These are phyloP conservation scores for Elephas maximus DNA, from an alignment of 2,113 vertebrate genomes.

Conservation along the genomic window DNA sequence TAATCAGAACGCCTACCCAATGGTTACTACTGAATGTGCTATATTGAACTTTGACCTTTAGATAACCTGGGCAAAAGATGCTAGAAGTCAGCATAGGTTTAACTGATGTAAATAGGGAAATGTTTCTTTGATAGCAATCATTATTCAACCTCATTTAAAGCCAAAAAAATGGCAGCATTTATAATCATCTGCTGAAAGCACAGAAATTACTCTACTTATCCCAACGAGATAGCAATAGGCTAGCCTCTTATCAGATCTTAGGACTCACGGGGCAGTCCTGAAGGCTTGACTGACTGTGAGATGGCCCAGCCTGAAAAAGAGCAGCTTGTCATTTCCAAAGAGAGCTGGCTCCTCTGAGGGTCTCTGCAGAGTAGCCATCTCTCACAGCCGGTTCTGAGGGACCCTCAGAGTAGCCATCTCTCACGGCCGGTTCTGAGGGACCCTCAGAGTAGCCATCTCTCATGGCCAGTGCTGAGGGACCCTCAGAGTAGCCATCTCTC, in stretches of 20 bases:
- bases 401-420: no score
- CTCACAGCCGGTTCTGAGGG: not conserved
- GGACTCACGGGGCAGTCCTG: not conserved
- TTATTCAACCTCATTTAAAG: constrained; percentile 60
- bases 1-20: not conserved
- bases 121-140: constrained; percentile 63
- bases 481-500: no score
- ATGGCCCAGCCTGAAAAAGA: not conserved
- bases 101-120: constrained; percentile 45
- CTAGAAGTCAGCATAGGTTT: constrained; percentile 15
- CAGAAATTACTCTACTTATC: constrained; percentile 14
- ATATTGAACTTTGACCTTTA: constrained; percentile 2
- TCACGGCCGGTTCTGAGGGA: no score
- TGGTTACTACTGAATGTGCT: not conserved
- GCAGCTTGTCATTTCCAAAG: not conserved
- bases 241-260: not conserved
- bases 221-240: not conserved
- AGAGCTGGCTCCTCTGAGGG: not conserved
- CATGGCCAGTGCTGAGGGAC: no score
- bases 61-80: not conserved
- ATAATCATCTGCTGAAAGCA: constrained; percentile 49
- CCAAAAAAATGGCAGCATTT: not conserved
- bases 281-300: not conserved
- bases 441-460: no score
- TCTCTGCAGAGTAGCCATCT: not conserved